Conservation (phyloP, 2,888 invertebrate genomes). For the Brachyopa scutellaris region DNA sequence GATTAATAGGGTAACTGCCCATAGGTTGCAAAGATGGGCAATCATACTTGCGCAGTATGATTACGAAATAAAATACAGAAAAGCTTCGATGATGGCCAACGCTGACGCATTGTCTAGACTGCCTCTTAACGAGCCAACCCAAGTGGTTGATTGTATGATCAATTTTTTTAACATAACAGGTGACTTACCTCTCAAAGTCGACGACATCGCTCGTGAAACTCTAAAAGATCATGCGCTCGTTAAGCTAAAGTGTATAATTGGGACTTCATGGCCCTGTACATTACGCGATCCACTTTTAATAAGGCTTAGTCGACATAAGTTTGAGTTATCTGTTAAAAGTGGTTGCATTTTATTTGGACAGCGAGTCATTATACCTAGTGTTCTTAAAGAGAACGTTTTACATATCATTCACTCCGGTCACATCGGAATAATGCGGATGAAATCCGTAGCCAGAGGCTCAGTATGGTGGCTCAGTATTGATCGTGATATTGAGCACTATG, state of each 20-base stretch:
- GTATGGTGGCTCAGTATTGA: slow-evolving; percentile 20
- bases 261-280: too few species aligned
- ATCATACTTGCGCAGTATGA: background rate
- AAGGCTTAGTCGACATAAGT: too few species aligned
- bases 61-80: background rate
- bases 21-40: slow-evolving; percentile 9
- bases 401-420: too few species aligned
- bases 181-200: background rate
- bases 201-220: background rate
- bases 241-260: too few species aligned
- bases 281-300: too few species aligned
- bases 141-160: background rate
- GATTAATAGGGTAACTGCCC: slow-evolving; percentile 2
- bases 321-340: too few species aligned
- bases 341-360: too few species aligned
- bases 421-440: slow-evolving; percentile 6
- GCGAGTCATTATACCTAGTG: too few species aligned
- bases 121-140: background rate
- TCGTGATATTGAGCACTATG: slow-evolving; percentile 17
- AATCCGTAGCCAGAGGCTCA: background rate
- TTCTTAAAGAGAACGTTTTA: too few species aligned
- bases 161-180: slow-evolving; percentile 11
- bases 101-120: background rate
- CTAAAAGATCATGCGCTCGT: too few species aligned
- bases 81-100: background rate